Conservation (phyloP, 2,888 invertebrate species). For the Anaspis maculata region DNA sequence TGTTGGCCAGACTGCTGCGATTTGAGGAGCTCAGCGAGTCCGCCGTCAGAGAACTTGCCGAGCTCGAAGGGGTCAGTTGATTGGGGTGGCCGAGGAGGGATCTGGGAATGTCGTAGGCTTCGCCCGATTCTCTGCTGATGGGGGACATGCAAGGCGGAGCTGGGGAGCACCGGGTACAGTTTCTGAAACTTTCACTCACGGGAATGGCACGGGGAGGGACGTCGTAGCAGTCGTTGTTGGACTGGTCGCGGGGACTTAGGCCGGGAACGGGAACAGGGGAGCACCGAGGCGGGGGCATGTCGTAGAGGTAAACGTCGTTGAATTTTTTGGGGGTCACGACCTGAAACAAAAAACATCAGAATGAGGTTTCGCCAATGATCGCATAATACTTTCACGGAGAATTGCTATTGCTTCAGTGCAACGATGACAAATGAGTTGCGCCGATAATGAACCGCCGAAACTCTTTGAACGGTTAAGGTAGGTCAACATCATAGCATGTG, state of each 20-base stretch:
- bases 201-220: slow-evolving; percentile 57
- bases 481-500: too few relatives aligned
- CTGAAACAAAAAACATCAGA: too few relatives aligned
- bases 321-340: slow-evolving; percentile 63
- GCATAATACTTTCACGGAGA: too few relatives aligned
- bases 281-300: slow-evolving; percentile 47
- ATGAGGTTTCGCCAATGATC: too few relatives aligned
- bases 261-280: slow-evolving; percentile 30
- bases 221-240: slow-evolving; percentile 47
- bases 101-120: slow-evolving; percentile 59
- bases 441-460: too few relatives aligned
- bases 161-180: slow-evolving; percentile 45
- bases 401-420: too few relatives aligned
- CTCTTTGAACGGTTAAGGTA: too few relatives aligned
- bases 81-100: slow-evolving; percentile 45
- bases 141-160: slow-evolving; percentile 43
- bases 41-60: slow-evolving; percentile 55
- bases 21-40: slow-evolving; percentile 53
- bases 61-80: slow-evolving; percentile 58
- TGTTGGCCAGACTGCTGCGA: slow-evolving; percentile 41
- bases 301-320: slow-evolving; percentile 66
- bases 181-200: slow-evolving; percentile 46
- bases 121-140: slow-evolving; percentile 36
- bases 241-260: slow-evolving; percentile 34
- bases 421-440: too few relatives aligned